Percentiles rank a stretch among this genome's conserved stretches.
Evolutionary conservation across 2,888 invertebrate genomes (phyloP).

Genomic region (Helleia helle): DNA sequence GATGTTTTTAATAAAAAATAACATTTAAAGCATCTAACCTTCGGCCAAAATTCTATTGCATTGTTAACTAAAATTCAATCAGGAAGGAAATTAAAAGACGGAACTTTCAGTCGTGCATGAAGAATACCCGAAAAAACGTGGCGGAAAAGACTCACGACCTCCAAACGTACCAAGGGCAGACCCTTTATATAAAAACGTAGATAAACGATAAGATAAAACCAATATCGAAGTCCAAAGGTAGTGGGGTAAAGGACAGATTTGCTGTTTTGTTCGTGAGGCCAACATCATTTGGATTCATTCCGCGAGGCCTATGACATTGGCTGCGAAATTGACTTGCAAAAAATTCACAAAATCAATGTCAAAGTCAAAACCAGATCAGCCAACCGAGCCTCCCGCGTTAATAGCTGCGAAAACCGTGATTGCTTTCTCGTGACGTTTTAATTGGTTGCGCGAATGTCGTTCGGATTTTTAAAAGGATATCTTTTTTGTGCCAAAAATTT

Average conservation of each 20-base stretch:
- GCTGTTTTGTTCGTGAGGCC: slow-evolving; percentile 23
- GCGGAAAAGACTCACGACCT: slow-evolving; percentile 51
- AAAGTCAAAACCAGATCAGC: slow-evolving; percentile 12
- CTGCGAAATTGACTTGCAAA: slow-evolving; percentile 16
- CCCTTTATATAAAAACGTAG: slow-evolving; percentile 57
- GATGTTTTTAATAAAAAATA: too few relatives aligned
- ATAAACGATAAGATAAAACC: slow-evolving; percentile 39
- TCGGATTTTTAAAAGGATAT: too few relatives aligned
- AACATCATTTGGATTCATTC: slow-evolving; percentile 26
- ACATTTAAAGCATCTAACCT: too few relatives aligned
- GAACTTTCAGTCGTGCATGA: slow-evolving; percentile 48
- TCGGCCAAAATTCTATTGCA: slow-evolving; percentile 28
- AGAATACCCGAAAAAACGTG: slow-evolving; percentile 40
- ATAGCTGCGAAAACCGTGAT: too few relatives aligned
- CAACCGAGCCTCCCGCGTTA: too few relatives aligned
- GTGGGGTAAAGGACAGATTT: slow-evolving; percentile 60
- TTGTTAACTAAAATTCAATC: slow-evolving; percentile 34
- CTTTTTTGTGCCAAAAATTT: too few relatives aligned
- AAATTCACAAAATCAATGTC: slow-evolving; percentile 14
- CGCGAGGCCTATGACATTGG: slow-evolving; percentile 23
- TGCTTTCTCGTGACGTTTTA: too few relatives aligned
- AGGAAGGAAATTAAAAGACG: slow-evolving; percentile 49
- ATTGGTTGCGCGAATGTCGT: too few relatives aligned
- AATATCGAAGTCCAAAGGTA: slow-evolving; percentile 34
- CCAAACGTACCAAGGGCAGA: slow-evolving; percentile 45